Base-by-base conservation (phyloP, 2,797 vertebrate genomes). In the Stomatorhinus walkeri region DNA sequence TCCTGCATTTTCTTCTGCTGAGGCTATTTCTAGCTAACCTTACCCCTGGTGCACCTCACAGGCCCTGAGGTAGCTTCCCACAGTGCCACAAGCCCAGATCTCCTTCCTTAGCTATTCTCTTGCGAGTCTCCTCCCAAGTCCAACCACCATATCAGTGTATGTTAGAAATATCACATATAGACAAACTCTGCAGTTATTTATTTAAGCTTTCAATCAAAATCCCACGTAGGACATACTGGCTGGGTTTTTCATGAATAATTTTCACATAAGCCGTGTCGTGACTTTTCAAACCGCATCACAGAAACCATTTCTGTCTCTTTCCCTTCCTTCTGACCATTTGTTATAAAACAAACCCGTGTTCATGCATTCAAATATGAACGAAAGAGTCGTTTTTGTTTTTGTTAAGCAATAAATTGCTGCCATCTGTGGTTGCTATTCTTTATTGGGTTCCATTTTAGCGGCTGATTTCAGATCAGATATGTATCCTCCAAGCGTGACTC, bases 381-480 rank as follows among this genome's bases (percentile, higher is more conserved):
- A 72, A 72, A 72, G 64, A 54, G 36, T 51, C 3, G 36, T 54
- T 52, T 79, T 88, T 28, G 16, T 28, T 51, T 79, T 54, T 54
- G 61, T 56, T 52, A 12, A 40, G 16, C 48, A 8, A 88, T 79
- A 79, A 88, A 88, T 88, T 79, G 24, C 49, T 79, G 49, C 48
- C 87, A 88, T 54, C 87, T 48, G 87, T 19, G 49, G 24, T 56
- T 5, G 64, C 36, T 49, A 40, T 43, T 88, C 24, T 49, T 88
- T 88, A 6, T 24, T 76, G 61, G 61, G 46, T 76, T 76, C 49
- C 22, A 1, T 51, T 56, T 88, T 49, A 22, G 24, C 3, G 19
- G 8, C 46, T 32, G 5, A 52, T 46, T n/a, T 76, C 46, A 88
- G 87, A 88, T 64, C 46, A 88, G 87, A 88, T 64, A 49, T 19